A percentile compares a stretch with the other conserved stretches of the same genome.
phyloP scores from a whole-genome alignment of 1,140 invertebrate genomes.

The Heterodera schachtii region DNA sequence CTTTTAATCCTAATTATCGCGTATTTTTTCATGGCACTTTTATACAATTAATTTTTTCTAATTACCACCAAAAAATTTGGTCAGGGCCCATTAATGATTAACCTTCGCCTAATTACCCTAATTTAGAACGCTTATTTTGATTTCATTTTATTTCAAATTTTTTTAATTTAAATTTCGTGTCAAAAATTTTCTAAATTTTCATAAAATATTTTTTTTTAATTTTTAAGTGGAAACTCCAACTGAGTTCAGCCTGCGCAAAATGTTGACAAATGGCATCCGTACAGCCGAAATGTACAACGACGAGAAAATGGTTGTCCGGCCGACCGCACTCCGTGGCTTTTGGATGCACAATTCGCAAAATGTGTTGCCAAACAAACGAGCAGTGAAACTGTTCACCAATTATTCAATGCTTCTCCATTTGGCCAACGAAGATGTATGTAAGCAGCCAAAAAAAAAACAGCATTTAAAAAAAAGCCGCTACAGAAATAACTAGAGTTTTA shows the following conservation, averaged over 20 bases:
- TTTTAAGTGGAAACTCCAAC: conserved; percentile 21
- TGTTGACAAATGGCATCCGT: conserved; percentile 13
- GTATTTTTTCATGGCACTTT: no score
- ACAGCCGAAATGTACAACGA: conserved; percentile 38
- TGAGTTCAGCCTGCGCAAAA: conserved; percentile 23
- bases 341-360: conserved; percentile 40
- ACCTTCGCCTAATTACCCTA: no score
- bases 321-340: conserved; percentile 34
- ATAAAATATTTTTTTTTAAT: neutral
- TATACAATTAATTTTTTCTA: no score
- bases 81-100: no score
- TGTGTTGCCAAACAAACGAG: neutral
- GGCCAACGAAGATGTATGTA: conserved; percentile 24
- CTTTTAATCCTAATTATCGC: no score
- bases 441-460: no score
- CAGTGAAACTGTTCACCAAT: conserved; percentile 25
- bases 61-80: no score
- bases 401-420: conserved; percentile 30
- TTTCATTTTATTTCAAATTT: neutral
- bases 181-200: neutral
- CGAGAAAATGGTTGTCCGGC: conserved; percentile 43
- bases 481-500: no score
- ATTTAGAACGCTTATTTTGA: neutral
- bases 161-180: neutral
- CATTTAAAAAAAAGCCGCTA: no score